These are phyloP conservation scores for Onychomys leucogaster DNA, from an alignment of 2,797 vertebrate genomes.

Conservation along the genomic window DNA sequence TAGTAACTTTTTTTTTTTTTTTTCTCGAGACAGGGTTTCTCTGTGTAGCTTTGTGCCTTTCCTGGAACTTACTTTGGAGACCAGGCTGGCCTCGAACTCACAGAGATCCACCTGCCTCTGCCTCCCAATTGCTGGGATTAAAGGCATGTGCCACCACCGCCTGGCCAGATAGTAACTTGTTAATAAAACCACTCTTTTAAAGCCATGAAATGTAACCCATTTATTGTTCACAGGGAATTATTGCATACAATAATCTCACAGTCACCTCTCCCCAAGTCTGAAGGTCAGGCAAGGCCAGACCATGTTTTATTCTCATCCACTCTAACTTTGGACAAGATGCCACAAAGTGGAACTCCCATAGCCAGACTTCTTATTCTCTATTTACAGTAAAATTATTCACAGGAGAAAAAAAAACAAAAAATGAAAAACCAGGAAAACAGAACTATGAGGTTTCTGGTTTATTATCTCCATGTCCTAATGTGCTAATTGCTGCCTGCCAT, in stretches of 20 bases:
- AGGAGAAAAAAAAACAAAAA: conserved; percentile 8
- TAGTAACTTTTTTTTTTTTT: too few relatives aligned
- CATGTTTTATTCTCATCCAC: not conserved
- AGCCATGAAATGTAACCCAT: not conserved
- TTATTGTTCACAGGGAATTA: not conserved
- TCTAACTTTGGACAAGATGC: not conserved
- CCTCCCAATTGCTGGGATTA: too few relatives aligned
- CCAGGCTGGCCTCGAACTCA: too few relatives aligned
- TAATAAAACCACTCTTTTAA: conserved; percentile 29
- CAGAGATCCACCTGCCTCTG: too few relatives aligned
- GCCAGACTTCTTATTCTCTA: not conserved
- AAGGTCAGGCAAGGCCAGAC: not conserved
- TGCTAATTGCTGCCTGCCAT: conserved; percentile 81
- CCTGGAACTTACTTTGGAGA: too few relatives aligned
- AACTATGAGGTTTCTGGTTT: conserved; percentile 71
- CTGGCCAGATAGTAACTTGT: not conserved
- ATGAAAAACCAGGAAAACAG: conserved; percentile 31
- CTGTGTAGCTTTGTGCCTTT: too few relatives aligned
- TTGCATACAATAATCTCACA: not conserved
- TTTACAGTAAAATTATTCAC: conserved; percentile 59
- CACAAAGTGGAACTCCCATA: not conserved
- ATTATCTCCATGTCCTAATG: conserved; percentile 73
- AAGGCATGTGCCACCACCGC: too few relatives aligned
- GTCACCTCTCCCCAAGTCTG: not conserved
- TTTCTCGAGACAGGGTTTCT: too few relatives aligned